Conservation (phyloP, 2,797 vertebrate species). For the Gymnodraco acuticeps region DNA sequence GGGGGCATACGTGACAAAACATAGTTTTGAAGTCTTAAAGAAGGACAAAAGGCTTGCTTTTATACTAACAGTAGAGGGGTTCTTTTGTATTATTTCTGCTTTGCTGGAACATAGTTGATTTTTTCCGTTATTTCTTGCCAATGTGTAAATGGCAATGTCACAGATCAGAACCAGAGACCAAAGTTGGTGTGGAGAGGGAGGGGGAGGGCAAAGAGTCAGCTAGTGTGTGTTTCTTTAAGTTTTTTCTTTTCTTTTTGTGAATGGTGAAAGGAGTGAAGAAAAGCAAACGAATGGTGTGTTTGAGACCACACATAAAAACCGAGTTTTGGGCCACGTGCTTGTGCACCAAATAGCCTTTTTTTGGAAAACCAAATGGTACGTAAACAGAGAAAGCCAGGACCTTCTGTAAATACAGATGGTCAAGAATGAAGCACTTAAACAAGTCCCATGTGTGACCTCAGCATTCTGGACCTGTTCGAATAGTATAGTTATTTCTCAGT, state of each 20-base stretch:
- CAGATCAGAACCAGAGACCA: conserved; percentile 88
- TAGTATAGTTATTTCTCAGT: not conserved
- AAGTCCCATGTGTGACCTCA: conserved; percentile 46
- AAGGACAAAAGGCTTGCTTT: conserved; percentile 66
- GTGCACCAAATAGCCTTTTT: conserved; percentile 73
- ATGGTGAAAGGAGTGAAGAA: conserved; percentile 47
- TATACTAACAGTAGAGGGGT: conserved; percentile 31
- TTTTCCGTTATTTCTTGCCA: conserved; percentile 36
- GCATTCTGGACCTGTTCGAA: not conserved
- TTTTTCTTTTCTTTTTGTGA: conserved; percentile 50
- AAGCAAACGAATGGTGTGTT: conserved; percentile 80
- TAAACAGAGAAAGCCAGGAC: conserved; percentile 59
- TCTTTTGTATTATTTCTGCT: conserved; percentile 26
- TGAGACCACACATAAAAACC: conserved; percentile 82
- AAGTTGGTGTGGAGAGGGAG: conserved; percentile 79
- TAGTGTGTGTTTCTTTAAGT: conserved; percentile 13
- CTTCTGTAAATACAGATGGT: conserved; percentile 39
- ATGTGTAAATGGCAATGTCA: conserved; percentile 62
- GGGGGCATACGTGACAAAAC: conserved; percentile 44
- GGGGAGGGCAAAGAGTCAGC: conserved; percentile 67
- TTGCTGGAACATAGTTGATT: conserved; percentile 26
- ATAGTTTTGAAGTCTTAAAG: conserved; percentile 27
- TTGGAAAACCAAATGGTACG: conserved; percentile 84
- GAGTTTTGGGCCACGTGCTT: conserved; percentile 70
- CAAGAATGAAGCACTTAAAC: conserved; percentile 80